A percentile compares a stretch with the other conserved stretches of the same genome.
Conservation (phyloP, 2,113 vertebrate genomes). For the Penelope pileata region DNA sequence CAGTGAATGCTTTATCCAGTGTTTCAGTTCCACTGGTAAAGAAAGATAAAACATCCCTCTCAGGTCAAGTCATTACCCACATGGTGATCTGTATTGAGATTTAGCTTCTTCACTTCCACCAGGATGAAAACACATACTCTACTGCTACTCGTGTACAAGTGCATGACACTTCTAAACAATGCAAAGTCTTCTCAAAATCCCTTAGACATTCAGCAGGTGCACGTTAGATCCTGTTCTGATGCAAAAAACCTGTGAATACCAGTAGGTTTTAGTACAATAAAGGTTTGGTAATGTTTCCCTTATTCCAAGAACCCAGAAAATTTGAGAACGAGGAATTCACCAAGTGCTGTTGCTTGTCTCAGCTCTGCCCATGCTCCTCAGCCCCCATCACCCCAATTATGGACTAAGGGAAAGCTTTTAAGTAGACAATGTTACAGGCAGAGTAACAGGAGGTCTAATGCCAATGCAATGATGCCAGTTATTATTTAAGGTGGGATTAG, state of each 20-base stretch:
- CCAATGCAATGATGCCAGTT: background rate
- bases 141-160: background rate
- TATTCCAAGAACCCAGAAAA: background rate
- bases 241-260: background rate
- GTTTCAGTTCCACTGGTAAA: background rate
- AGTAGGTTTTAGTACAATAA: background rate
- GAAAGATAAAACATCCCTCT: background rate
- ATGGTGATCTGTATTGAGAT: background rate
- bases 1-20: background rate
- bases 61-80: background rate
- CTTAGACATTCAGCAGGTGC: background rate
- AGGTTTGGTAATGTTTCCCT: background rate
- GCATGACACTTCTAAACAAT: background rate
- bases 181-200: background rate
- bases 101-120: background rate
- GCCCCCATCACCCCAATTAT: background rate
- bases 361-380: background rate
- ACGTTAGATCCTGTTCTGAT: background rate
- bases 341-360: background rate
- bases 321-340: background rate
- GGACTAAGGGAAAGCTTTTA: background rate
- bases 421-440: background rate
- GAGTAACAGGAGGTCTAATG: background rate
- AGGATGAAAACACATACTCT: background rate
- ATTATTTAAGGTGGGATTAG: background rate